These are phyloP conservation scores for Xanthorhoe designata DNA, from an alignment of 2,888 invertebrate genomes.

Conservation along the genomic window DNA sequence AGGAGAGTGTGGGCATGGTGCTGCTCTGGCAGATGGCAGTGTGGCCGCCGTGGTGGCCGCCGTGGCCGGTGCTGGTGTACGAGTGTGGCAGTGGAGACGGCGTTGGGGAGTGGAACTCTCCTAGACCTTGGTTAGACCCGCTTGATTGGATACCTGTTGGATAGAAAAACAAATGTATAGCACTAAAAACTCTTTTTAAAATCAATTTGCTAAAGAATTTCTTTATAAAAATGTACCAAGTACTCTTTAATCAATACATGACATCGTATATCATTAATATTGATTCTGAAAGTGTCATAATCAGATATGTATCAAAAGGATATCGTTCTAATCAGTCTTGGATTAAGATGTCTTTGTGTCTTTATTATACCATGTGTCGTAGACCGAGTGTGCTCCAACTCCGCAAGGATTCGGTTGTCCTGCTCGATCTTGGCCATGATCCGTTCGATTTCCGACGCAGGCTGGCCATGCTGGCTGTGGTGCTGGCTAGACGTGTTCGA, in stretches of 20 bases:
- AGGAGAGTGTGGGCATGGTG: slow-evolving; percentile 87
- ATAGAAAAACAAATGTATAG: slow-evolving; percentile 16
- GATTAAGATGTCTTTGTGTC: background rate
- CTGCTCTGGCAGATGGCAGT: slow-evolving; percentile 86
- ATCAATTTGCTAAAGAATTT: too few species aligned
- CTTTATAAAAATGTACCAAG: too few species aligned
- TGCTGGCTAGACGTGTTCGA: slow-evolving; percentile 62
- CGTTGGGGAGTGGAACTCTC: slow-evolving; percentile 88
- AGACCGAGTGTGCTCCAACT: slow-evolving; percentile 93
- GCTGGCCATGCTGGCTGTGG: slow-evolving; percentile 52
- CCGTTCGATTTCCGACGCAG: slow-evolving; percentile 93
- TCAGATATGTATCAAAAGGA: too few species aligned
- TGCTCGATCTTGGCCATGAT: slow-evolving; percentile 98
- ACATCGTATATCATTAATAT: too few species aligned
- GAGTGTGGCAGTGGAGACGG: slow-evolving; percentile 85
- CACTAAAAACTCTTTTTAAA: background rate
- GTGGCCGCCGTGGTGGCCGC: slow-evolving; percentile 55
- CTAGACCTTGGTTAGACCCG: slow-evolving; percentile 89
- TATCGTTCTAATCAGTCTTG: background rate
- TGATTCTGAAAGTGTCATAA: too few species aligned
- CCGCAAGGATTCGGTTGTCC: slow-evolving; percentile 94
- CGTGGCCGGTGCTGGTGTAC: slow-evolving; percentile 72
- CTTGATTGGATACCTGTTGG: slow-evolving; percentile 86
- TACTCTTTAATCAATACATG: too few species aligned
- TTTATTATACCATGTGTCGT: slow-evolving; percentile 86